These are phyloP conservation scores for Megastigmus dorsalis DNA, from an alignment of 2,888 invertebrate species.

Conservation along the genomic window DNA sequence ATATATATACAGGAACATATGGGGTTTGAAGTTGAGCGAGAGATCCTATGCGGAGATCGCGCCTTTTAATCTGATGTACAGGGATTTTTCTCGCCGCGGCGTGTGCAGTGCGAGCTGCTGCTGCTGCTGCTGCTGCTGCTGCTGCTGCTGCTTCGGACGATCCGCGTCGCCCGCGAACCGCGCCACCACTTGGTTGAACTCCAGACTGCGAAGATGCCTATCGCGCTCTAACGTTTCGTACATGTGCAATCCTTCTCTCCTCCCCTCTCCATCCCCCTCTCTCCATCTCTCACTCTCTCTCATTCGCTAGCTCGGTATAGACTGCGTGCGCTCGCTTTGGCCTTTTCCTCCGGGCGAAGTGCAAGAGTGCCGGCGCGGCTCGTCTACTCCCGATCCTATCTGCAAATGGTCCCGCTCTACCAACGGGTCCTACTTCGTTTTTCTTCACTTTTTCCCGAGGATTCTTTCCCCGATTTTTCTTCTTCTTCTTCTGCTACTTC, in stretches of 20 bases:
- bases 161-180: no score
- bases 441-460: neutral
- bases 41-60: conserved; percentile 55
- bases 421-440: neutral
- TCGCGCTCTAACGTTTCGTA: conserved; percentile 52
- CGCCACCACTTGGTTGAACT: conserved; percentile 8
- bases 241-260: conserved; percentile 36
- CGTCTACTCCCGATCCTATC: conserved; percentile 37
- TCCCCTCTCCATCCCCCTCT: conserved; percentile 16
- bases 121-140: no score
- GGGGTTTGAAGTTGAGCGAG: neutral
- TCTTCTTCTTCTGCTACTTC: neutral
- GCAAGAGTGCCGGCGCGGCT: neutral
- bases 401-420: conserved; percentile 2
- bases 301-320: no score
- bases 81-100: conserved; percentile 43
- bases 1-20: neutral
- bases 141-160: no score
- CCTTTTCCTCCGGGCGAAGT: neutral
- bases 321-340: conserved; percentile 7
- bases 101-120: no score
- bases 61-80: conserved; percentile 58
- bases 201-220: conserved; percentile 49
- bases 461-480: neutral
- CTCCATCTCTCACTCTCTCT: conserved; percentile 15